A percentile compares a stretch with the other conserved stretches of the same genome.
phyloP scores from a whole-genome alignment of 1,140 invertebrate genomes.

The Andricus grossulariae region DNA sequence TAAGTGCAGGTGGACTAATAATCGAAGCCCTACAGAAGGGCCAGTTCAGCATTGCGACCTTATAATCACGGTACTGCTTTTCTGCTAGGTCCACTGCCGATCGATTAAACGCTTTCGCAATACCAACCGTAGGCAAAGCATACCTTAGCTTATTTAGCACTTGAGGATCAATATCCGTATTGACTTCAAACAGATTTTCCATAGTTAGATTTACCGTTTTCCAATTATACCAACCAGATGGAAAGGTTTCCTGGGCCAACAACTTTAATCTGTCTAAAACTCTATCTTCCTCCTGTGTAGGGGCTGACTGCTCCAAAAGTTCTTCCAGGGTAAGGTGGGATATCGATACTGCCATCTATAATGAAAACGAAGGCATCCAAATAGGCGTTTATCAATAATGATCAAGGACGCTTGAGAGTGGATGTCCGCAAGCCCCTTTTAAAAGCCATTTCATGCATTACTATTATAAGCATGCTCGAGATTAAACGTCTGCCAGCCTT shows the following conservation, averaged over 20 bases:
- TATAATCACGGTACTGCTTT: conserved; percentile 44
- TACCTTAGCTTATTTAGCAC: neutral
- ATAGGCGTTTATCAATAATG: neutral
- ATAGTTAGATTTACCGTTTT: neutral
- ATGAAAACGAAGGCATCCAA: neutral
- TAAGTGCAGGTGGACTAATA: conserved; percentile 46
- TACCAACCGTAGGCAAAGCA: neutral
- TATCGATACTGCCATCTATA: neutral
- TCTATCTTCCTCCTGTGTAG: neutral
- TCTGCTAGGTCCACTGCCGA: conserved; percentile 38
- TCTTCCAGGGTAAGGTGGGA: neutral
- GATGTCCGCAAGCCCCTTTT: too few relatives aligned
- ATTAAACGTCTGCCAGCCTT: too few relatives aligned
- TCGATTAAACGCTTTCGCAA: conserved; percentile 31
- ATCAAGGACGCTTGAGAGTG: too few relatives aligned
- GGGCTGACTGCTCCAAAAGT: neutral
- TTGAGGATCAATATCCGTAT: neutral
- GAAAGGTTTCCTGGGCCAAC: neutral
- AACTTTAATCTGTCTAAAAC: neutral
- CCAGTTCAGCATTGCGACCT: conserved; percentile 53
- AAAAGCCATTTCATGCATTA: too few relatives aligned
- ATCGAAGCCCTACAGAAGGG: conserved; percentile 51
- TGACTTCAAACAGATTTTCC: neutral
- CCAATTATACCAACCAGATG: neutral
- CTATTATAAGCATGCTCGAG: too few relatives aligned